Base-by-base conservation (phyloP, 2,888 invertebrate species). In the Dermolepida albohirtum region DNA sequence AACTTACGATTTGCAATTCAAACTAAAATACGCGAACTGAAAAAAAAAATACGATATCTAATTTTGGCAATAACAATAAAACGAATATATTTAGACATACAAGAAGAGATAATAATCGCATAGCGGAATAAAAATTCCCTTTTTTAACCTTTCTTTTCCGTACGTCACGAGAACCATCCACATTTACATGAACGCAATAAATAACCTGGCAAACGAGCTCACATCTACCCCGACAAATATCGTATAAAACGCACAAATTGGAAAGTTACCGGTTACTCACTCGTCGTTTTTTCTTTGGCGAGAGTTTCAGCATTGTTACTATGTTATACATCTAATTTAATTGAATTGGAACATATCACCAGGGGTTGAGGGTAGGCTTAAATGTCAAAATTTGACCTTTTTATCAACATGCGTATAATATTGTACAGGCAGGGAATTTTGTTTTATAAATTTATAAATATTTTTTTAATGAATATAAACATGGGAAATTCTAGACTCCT, bases 341-440 rank as follows among this genome's bases (percentile, higher is more conserved):
- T 54, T 66, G 44, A 66, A 66, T 34, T 34, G 47, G 49, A 29
- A 47, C 64, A 49, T 40, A 57, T 57, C 57, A n/a, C 34, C 34
- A 27, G 27, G 43, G 44, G 57, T 57, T 57, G 66, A 41, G 66
- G 22, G 50, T 57, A 41, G 12, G 41, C 14, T 57, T 50, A 75
- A 75, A 75, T 74, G 75, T 74, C 75, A 74, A 70, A 67, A 67
- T 64, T 65, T 75, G 75, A 75, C 75, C 75, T 75, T 75, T 74
- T 73, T 57, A 14, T 67, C 16, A 65, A 44, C 12, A 57, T 47
- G 66, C 59, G 63, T 64, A 39, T 49, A 34, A n/a, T 55, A 16
- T 16, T 40, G 22, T 41, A 40, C 2, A 34, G 34, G 34, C 5
- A 10, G 34, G 34, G 34, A 34, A 10, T 34, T 1, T 34, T 34